Base-by-base conservation (phyloP, 1,140 invertebrate genomes). In the Whitmania pigra region DNA sequence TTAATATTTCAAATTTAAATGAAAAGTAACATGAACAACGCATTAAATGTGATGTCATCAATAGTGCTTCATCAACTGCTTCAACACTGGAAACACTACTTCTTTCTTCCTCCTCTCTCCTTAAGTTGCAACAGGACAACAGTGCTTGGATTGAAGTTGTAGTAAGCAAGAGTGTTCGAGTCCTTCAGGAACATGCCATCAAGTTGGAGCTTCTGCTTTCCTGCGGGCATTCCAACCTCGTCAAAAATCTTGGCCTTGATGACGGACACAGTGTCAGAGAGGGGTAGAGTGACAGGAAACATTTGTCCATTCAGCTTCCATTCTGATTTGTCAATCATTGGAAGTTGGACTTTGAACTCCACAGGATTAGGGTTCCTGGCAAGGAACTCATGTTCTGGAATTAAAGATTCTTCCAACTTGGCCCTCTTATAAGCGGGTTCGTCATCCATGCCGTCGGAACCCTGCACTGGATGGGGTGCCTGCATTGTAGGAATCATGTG, bases 101-200 rank as follows among this genome's bases (percentile, higher is more conserved):
- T 98, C 83, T 98, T 99, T 53, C 94, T 86, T 49, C 96, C 96
- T 82, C 96, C 96, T 84, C 96, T 87, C 83, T 99, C 96, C 82
- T 99, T 99, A 9, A 97, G 85, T 82, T 94, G 88, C 53, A 99
- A 85, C 77, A 91, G 88, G 55, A 99, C 87, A n/a, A 88, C 83
- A 18, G 88, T 88, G 60, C 89, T 90, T 15, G 89, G 88, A 0
- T 87, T 84, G 31, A 98, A 87, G 82, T 99, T 99, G 83, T 99
- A 99, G 84, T 89, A 99, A 0, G 92, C 96, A 79, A 98, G 84
- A 2, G 89, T 88, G 79, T 96, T 94, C 27, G 88, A 93, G 84
- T 99, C 95, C 81, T 99, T 98, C 82, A 98, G 93, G 84, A 98
- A 98, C 80, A 97, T 88, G 57, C 94, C 94, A 82, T 94, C 92